Evolutionary conservation across 2,797 vertebrate genomes (phyloP).

Genomic region (Hypotaenidia philippensis): DNA sequence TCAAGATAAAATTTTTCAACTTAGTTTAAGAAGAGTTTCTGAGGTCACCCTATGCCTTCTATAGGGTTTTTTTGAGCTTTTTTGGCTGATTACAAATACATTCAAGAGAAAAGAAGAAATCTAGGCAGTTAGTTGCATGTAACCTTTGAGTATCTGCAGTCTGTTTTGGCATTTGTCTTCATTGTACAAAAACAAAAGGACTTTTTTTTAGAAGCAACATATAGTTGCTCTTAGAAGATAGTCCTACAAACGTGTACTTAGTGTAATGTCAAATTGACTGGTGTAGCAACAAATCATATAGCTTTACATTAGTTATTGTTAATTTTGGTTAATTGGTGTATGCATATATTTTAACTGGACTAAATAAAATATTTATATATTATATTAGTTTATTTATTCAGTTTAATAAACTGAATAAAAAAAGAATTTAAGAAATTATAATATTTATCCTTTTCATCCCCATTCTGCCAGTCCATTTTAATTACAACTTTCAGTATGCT

Average conservation of each 20-base stretch:
- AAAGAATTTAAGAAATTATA: not conserved
- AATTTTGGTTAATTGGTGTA: not conserved
- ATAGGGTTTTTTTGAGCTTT: not conserved
- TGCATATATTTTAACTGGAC: not conserved
- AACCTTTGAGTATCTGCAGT: not conserved
- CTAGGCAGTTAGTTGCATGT: no score
- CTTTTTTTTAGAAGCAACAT: not conserved
- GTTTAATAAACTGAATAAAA: no score
- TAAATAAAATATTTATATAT: no score
- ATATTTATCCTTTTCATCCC: not conserved
- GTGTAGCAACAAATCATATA: not conserved
- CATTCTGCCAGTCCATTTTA: not conserved
- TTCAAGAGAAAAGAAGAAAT: not conserved
- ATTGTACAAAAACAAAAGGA: not conserved
- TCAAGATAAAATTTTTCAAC: not conserved
- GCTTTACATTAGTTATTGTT: not conserved
- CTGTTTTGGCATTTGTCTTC: not conserved
- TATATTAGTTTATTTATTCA: no score
- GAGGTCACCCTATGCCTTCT: not conserved
- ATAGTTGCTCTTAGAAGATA: not conserved
- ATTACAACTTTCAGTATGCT: not conserved
- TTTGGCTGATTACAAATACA: not conserved
- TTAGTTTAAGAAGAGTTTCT: not conserved
- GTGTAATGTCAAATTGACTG: not conserved
- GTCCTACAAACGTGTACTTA: not conserved